Evolutionary conservation across 2,113 vertebrate genomes (phyloP).

Genomic region (Pelusios castaneus): DNA sequence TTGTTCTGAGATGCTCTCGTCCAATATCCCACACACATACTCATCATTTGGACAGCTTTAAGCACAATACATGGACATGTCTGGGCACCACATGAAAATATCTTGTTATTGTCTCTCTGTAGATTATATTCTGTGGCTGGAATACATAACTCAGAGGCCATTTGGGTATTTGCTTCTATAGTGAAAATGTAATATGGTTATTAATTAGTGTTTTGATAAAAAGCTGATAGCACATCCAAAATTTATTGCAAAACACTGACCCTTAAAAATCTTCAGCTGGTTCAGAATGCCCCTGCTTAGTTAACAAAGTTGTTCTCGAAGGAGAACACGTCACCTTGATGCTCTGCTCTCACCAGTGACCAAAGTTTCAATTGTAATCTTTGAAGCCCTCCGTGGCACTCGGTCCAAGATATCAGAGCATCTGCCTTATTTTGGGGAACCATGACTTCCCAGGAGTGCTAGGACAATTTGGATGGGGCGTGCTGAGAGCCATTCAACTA

Average conservation of each 20-base stretch:
- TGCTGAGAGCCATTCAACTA: too few relatives aligned
- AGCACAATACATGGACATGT: conserved; percentile 51
- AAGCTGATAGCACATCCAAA: conserved; percentile 32
- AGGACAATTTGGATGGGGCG: too few relatives aligned
- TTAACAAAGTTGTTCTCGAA: not conserved
- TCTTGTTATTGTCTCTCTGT: conserved; percentile 28
- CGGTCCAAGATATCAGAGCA: not conserved
- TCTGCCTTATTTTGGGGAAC: not conserved
- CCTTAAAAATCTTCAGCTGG: conserved; percentile 6
- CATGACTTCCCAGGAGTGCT: not conserved
- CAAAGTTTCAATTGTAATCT: not conserved
- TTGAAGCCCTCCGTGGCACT: not conserved
- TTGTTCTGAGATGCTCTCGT: conserved; percentile 17
- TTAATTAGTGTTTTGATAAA: conserved; percentile 62
- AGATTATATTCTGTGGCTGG: conserved; percentile 54
- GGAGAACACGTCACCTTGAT: not conserved
- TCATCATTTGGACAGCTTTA: conserved; percentile 49
- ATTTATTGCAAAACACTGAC: conserved; percentile 5
- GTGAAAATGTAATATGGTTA: conserved; percentile 63
- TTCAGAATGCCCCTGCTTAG: conserved; percentile 13
- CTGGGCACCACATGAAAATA: conserved; percentile 52
- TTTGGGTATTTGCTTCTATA: conserved; percentile 52
- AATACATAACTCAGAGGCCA: conserved; percentile 48
- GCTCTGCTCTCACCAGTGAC: not conserved
- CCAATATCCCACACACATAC: conserved; percentile 29